A percentile compares a stretch with the other conserved stretches of the same genome.
phyloP scores from a whole-genome alignment of 2,113 vertebrate species.

The Gopherus evgoodei region DNA sequence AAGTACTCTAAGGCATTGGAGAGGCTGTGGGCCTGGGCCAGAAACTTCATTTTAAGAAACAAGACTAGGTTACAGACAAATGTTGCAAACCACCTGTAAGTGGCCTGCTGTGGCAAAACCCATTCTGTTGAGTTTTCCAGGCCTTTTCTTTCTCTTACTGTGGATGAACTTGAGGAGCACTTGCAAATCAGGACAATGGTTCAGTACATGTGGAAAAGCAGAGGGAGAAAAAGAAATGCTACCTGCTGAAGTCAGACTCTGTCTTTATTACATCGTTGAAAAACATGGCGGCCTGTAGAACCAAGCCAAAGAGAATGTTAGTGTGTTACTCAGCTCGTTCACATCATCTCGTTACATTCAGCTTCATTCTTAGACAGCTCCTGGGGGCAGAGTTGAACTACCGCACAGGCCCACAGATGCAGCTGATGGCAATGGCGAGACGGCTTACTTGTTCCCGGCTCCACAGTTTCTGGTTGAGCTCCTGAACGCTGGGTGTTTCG shows the following conservation, averaged over 20 bases:
- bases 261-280: slow-evolving; percentile 21
- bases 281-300: slow-evolving; percentile 59
- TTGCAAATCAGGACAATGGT: accelerated
- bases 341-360: neutral
- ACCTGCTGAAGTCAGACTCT: slow-evolving; percentile 67
- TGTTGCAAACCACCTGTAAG: neutral
- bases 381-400: accelerated
- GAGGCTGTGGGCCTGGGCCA: neutral
- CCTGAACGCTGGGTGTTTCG: slow-evolving; percentile 38
- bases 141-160: neutral
- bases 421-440: neutral
- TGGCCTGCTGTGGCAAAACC: accelerated
- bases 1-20: neutral
- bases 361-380: neutral
- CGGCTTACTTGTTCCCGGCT: slow-evolving; percentile 58
- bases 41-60: neutral
- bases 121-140: accelerated
- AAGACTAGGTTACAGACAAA: accelerated
- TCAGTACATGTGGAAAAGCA: accelerated
- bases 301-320: neutral
- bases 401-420: neutral
- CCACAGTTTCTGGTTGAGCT: slow-evolving; percentile 64
- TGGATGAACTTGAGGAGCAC: neutral
- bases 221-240: neutral
- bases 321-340: neutral